These are phyloP conservation scores for Drosophila melanocephala DNA, from an alignment of 2,888 invertebrate genomes.

Conservation along the genomic window DNA sequence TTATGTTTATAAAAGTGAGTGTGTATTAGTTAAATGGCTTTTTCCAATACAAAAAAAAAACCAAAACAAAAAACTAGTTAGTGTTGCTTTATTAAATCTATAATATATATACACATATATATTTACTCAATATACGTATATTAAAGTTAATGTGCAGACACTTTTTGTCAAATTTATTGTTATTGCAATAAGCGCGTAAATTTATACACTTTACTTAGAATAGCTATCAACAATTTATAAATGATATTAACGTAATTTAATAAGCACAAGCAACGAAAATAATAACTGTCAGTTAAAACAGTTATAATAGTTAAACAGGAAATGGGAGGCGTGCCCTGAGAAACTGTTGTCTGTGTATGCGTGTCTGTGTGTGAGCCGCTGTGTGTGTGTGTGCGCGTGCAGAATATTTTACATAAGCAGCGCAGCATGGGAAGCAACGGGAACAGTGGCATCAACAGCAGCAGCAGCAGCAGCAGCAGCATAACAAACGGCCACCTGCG, in stretches of 20 bases:
- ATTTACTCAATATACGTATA: constrained; percentile 19
- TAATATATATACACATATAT: constrained; percentile 22
- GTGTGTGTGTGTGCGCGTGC: constrained; percentile 16
- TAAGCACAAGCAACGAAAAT: constrained; percentile 15
- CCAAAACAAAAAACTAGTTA: constrained; percentile 60
- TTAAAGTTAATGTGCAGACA: constrained; percentile 35
- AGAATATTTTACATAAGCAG: constrained; percentile 65
- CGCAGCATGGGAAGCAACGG: constrained; percentile 31
- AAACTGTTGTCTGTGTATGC: constrained; percentile 9
- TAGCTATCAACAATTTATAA: constrained; percentile 7
- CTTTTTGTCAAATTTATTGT: constrained; percentile 64
- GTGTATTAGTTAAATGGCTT: constrained; percentile 48
- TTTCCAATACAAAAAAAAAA: constrained; percentile 45
- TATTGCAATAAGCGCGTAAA: constrained; percentile 24
- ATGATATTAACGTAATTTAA: constrained; percentile 24
- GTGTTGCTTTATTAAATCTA: constrained; percentile 61
- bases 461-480: constrained; percentile 25
- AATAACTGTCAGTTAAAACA: constrained; percentile 36
- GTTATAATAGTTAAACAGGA: constrained; percentile 9
- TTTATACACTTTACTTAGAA: constrained; percentile 34
- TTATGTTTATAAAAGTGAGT: constrained; percentile 42
- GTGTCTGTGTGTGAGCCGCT: constrained; percentile 11
- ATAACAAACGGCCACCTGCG: constrained; percentile 69
- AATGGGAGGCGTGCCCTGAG: constrained; percentile 40
- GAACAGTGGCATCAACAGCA: constrained; percentile 1